Base-by-base conservation (phyloP, 1,140 invertebrate species). In the Hylaeus volcanicus region DNA sequence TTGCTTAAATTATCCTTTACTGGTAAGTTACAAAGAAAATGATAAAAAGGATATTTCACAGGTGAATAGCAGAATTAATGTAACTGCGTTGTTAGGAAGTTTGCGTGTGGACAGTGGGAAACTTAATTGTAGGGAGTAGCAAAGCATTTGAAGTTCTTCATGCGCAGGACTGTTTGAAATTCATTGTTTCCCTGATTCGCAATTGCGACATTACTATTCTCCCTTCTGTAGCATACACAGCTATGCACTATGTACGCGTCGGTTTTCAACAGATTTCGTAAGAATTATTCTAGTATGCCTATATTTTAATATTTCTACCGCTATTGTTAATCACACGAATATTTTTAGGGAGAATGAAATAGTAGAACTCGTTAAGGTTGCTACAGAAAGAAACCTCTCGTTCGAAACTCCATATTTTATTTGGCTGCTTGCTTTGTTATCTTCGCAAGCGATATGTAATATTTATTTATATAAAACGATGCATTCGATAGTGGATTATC, bases 41-140 rank as follows among this genome's bases (percentile, higher is more conserved):
- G 1, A 66, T 2, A 64, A 26, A 60, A 58, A 71, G 1, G 0
- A 12, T 37, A 26, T 12, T 9, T 37, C n/a, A 1, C 1, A 55
- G 11, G 11, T 51, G 15, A 14, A 55, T 6, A 5, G 14, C 9
- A 15, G 56, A 71, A 9, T 41, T 55, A 45, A 70, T 48, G 5
- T 8, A 48, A 48, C 11, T 60, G 64, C 63, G 63, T 86, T 1
- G 66, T 37, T 68, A 92, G 92, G 92, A 93, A 88, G 71, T 88
- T n/a, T 92, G 90, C 70, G 76, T 86, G 51, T 93, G 92, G 92
- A 93, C 92, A 48, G 90, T 93, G 43, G 92, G 92, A 80, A 93
- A 93, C 84, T 88, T 93, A 14, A 75, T 86, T 45, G 81, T 73
- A 41, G 90, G 88, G 53, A 91, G 87, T 53, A 26, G 75, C 9